A percentile compares a stretch with the other conserved stretches of the same genome.
These are phyloP conservation scores for Hermaeophaga mercurialis DNA, from an alignment of 2,888 invertebrate genomes.

Conservation along the genomic window DNA sequence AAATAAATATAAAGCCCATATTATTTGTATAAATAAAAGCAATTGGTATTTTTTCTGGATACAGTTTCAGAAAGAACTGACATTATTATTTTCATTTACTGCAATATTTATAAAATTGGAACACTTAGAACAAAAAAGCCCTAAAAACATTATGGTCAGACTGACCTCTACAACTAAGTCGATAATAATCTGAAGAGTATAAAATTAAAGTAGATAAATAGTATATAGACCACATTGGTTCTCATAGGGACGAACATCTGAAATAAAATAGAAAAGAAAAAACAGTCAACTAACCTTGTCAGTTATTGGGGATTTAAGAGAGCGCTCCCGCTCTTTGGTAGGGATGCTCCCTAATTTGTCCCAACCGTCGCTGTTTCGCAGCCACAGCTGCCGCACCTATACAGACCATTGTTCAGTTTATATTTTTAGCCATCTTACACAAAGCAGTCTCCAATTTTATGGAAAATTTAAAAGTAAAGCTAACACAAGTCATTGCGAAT, in stretches of 20 bases:
- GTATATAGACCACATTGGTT: constrained; percentile 43
- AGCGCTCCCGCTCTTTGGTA: constrained; percentile 95
- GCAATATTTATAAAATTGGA: too few relatives aligned
- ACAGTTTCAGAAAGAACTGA: too few relatives aligned
- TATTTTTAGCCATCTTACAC: constrained; percentile 29
- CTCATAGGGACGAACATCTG: constrained; percentile 41
- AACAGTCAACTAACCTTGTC: constrained; percentile 55
- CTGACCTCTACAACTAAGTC: constrained; percentile 16
- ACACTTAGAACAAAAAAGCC: too few relatives aligned
- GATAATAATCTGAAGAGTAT: constrained; percentile 33
- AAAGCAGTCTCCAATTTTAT: constrained; percentile 43
- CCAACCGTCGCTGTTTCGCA: constrained; percentile 80
- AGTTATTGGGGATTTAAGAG: constrained; percentile 57
- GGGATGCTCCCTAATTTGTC: constrained; percentile 94
- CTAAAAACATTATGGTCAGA: too few relatives aligned
- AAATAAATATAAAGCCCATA: too few relatives aligned
- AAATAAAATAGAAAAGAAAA: constrained; percentile 42
- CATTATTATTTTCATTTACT: too few relatives aligned
- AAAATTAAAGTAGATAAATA: constrained; percentile 37
- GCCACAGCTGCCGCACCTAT: constrained; percentile 80
- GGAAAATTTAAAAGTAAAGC: constrained; percentile 31
- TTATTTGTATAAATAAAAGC: too few relatives aligned
- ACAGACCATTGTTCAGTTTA: constrained; percentile 43
- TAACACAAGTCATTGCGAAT: constrained; percentile 24
- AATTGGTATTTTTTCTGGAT: too few relatives aligned